These are phyloP conservation scores for Meda fulgida DNA, from an alignment of 2,797 vertebrate genomes.

Conservation along the genomic window DNA sequence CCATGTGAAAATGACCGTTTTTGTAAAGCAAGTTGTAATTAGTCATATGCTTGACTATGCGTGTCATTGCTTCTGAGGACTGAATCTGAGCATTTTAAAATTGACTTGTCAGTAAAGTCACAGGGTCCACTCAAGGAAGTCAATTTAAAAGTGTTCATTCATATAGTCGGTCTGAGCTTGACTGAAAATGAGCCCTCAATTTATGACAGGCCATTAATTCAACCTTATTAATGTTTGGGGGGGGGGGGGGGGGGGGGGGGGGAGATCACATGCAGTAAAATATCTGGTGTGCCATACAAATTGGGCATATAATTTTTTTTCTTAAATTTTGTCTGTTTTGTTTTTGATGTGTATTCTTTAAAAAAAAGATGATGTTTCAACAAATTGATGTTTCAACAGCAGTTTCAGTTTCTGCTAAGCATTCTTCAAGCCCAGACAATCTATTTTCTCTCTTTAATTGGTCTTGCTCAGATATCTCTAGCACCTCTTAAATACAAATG, in stretches of 20 bases:
- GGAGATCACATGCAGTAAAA: too few species aligned
- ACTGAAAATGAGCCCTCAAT: not conserved
- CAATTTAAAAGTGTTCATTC: constrained; percentile 14
- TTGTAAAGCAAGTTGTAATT: constrained; percentile 5
- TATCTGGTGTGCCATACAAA: not conserved
- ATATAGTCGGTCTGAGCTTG: not conserved
- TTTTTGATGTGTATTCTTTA: too few species aligned
- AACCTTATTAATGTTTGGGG: not conserved
- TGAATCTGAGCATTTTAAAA: constrained; percentile 25
- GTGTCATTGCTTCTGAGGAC: constrained; percentile 28
- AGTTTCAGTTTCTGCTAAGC: too few species aligned
- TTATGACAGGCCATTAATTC: constrained; percentile 14
- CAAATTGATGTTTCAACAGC: too few species aligned
- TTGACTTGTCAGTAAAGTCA: constrained; percentile 9
- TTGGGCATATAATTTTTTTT: not conserved
- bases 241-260: too few species aligned
- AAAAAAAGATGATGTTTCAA: too few species aligned
- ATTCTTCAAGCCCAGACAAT: too few species aligned
- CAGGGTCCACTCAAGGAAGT: not conserved
- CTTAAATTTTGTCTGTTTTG: too few species aligned
- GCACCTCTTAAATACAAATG: too few species aligned
- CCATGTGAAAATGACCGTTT: not conserved
- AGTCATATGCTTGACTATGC: constrained; percentile 32
- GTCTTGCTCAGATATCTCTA: too few species aligned
- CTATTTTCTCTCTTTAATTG: too few species aligned